Evolutionary conservation across 2,888 invertebrate genomes (phyloP).

Genomic region (Thalpophila matura): DNA sequence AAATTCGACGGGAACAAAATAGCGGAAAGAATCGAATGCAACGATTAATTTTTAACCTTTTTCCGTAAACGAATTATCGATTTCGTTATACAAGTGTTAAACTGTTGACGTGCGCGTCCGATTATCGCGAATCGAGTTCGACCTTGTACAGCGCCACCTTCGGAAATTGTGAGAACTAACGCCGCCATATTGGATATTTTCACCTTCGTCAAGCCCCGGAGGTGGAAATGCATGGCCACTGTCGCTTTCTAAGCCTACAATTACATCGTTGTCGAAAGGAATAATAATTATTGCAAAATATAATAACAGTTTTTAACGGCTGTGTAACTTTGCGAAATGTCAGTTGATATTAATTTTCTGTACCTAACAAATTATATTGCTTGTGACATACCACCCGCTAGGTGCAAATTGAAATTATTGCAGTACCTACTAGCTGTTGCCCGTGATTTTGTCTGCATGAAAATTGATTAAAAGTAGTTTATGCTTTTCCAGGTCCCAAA

Average conservation of each 20-base stretch:
- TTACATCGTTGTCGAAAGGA: slow-evolving; percentile 56
- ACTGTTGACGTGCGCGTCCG: slow-evolving; percentile 70
- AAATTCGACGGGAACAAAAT: slow-evolving; percentile 34
- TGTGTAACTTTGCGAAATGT: slow-evolving; percentile 32
- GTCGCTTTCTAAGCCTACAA: slow-evolving; percentile 78
- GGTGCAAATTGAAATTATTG: slow-evolving; percentile 18
- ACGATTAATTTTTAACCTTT: slow-evolving; percentile 52
- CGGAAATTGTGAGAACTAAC: slow-evolving; percentile 58
- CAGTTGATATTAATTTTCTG: slow-evolving; percentile 36
- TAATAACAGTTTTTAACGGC: slow-evolving; percentile 53
- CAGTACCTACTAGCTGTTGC: too few relatives aligned
- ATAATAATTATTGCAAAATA: slow-evolving; percentile 56
- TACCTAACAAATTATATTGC: slow-evolving; percentile 26
- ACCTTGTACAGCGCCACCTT: slow-evolving; percentile 75
- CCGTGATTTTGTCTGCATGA: too few relatives aligned
- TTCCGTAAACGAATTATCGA: slow-evolving; percentile 67
- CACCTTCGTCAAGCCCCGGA: slow-evolving; percentile 75
- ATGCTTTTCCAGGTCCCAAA: too few relatives aligned
- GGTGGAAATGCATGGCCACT: slow-evolving; percentile 78
- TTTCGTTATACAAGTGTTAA: slow-evolving; percentile 69
- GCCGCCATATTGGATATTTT: slow-evolving; percentile 68
- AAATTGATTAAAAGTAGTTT: too few relatives aligned
- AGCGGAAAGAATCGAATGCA: slow-evolving; percentile 44
- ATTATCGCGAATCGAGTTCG: slow-evolving; percentile 67
- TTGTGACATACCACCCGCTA: slow-evolving; percentile 28